Evolutionary conservation across 1,140 invertebrate genomes (phyloP), one percentile per base, ranked within the genome.

Genomic region (Papilio xuthus): DNA sequence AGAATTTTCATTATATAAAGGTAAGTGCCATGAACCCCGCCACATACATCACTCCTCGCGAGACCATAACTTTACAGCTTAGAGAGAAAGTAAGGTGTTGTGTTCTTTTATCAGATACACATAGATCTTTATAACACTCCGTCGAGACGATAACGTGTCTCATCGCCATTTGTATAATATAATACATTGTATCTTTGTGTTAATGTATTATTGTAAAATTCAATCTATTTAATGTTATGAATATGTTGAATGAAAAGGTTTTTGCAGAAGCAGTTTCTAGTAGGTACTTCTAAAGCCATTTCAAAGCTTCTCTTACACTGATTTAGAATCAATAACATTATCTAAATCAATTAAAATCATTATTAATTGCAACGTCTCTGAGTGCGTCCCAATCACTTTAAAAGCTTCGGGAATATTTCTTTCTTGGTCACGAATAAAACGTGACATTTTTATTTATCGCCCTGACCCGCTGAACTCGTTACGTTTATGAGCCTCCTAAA

Each of bases 401-500:
- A 67, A 67, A 67, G 23, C 60, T 28, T 67, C 26, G 12, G 28
- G 12, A 28, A 32, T 23, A 20, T 56, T 28, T 32, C 23, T 67
- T 67, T 67, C 60, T 67, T 67, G 12, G 23, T 28, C 12, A 15
- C 26, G 60, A 7, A 32, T 67, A 20, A 67, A 67, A 67, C 60
- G 60, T 67, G 60, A 67, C 60, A 67, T 28, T 67, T 28, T 28
- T 67, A 67, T 67, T 67, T 67, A 67, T 67, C n/a, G 60, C 60
- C 7, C 26, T 28, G 23, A 28, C 60, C 60, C 26, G 60, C 60
- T 32, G 60, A 67, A 67, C 60, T 67, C 60, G 60, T 67, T 67
- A 67, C 60, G 60, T 28, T 67, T 28, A 67, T 67, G 60, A 67
- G 26, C 26, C 60, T 26, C 23, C 23, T 67, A 12, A 28, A 67